Conservation (phyloP, 1,140 invertebrate genomes). For the Bombus superbus region DNA sequence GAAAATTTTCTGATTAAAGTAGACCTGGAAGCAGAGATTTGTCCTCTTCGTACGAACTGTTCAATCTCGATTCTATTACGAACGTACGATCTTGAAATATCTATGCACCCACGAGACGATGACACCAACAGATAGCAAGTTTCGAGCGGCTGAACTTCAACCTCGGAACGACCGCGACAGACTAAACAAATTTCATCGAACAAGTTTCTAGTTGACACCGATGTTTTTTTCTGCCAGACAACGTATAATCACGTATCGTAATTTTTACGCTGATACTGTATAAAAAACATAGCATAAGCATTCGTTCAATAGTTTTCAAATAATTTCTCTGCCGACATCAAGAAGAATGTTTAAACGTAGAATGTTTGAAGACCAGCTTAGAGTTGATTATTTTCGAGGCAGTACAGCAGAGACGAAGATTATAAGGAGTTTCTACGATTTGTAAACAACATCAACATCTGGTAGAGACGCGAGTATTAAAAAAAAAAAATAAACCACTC, state of each 20-base stretch:
- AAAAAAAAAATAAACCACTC: no score
- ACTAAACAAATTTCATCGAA: neutral
- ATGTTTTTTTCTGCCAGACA: neutral
- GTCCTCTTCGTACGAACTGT: neutral
- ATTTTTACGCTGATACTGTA: neutral
- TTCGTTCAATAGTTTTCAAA: neutral
- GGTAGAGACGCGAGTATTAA: no score
- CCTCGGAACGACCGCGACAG: neutral
- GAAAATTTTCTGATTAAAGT: slow-evolving; percentile 26
- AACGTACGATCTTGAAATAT: neutral
- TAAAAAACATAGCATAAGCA: neutral
- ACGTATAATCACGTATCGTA: neutral
- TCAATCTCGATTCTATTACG: neutral
- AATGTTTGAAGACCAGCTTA: no score
- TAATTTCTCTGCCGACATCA: no score
- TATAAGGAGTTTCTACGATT: no score
- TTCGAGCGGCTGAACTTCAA: neutral
- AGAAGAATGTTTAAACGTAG: no score
- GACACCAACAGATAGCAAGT: neutral
- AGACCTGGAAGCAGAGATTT: neutral
- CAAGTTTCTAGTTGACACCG: neutral
- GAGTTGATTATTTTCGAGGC: no score
- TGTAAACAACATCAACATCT: no score
- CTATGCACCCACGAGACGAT: neutral
- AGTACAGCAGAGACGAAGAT: no score